Percentiles rank a stretch among this genome's conserved stretches.
Conservation (phyloP, 2,797 vertebrate species). For the Takifugu ocellatus region DNA sequence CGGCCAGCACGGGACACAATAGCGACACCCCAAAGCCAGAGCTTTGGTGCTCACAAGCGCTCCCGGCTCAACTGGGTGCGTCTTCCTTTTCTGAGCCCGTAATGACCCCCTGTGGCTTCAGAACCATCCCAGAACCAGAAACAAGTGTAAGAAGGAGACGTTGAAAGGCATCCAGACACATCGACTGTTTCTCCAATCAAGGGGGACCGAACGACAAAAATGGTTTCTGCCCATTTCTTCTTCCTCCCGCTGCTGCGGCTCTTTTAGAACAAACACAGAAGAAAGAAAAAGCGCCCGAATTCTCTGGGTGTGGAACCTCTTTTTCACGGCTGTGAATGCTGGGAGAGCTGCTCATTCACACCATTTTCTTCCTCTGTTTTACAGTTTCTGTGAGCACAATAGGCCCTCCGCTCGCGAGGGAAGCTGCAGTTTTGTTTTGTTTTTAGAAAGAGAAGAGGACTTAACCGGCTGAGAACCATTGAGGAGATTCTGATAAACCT, state of each 20-base stretch:
- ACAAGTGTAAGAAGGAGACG: neutral
- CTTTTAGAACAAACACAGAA: conserved; percentile 13
- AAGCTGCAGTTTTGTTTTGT: conserved; percentile 30
- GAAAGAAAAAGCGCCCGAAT: conserved; percentile 44
- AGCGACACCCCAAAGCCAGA: no score
- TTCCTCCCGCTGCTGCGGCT: neutral
- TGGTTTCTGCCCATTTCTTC: conserved; percentile 27
- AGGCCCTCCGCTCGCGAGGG: conserved; percentile 38
- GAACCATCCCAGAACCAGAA: neutral
- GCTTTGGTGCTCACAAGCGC: no score
- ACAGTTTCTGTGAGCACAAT: conserved; percentile 53
- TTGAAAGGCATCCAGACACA: conserved; percentile 4
- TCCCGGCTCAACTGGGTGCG: no score
- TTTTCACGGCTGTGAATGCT: conserved; percentile 33
- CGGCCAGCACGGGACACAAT: no score
- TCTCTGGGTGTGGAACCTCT: conserved; percentile 37
- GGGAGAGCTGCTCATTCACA: conserved; percentile 50
- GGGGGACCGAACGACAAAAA: conserved; percentile 36
- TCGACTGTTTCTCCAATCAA: conserved; percentile 31
- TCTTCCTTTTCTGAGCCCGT: neutral
- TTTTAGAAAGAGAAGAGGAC: neutral
- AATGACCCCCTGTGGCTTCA: neutral
- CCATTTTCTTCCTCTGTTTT: conserved; percentile 43
- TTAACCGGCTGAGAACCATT: conserved; percentile 50
- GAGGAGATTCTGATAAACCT: conserved; percentile 51